Conservation (phyloP, 2,888 invertebrate species). For the Zonitis immaculata region DNA sequence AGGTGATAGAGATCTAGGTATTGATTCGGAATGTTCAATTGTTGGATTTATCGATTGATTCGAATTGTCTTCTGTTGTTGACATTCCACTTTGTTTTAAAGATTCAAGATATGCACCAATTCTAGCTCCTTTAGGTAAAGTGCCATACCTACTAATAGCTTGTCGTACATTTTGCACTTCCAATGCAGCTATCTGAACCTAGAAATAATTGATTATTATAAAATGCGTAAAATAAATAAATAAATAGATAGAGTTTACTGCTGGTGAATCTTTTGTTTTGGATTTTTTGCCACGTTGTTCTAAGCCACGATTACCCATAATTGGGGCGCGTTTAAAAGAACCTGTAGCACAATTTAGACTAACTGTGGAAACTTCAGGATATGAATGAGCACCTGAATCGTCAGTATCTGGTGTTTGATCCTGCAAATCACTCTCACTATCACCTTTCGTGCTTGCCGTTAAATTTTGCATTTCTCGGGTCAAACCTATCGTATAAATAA, state of each 20-base stretch:
- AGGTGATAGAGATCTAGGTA: slow-evolving; percentile 59
- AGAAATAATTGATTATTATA: slow-evolving; percentile 34
- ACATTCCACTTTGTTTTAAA: slow-evolving; percentile 71
- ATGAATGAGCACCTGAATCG: slow-evolving; percentile 58
- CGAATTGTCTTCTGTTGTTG: slow-evolving; percentile 44
- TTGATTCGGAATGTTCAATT: slow-evolving; percentile 43
- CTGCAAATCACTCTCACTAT: slow-evolving; percentile 66
- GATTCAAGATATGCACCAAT: slow-evolving; percentile 97
- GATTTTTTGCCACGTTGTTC: slow-evolving; percentile 62
- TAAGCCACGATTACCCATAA: slow-evolving; percentile 58
- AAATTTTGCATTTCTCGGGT: slow-evolving; percentile 50
- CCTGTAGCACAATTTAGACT: slow-evolving; percentile 48
- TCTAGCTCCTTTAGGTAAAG: slow-evolving; percentile 92
- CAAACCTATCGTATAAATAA: slow-evolving; percentile 42
- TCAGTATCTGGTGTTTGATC: slow-evolving; percentile 72
- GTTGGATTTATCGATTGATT: slow-evolving; percentile 32
- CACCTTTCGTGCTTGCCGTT: slow-evolving; percentile 51
- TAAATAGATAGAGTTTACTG: slow-evolving; percentile 34
- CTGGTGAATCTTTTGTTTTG: slow-evolving; percentile 41
- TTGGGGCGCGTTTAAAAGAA: slow-evolving; percentile 57
- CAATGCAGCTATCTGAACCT: slow-evolving; percentile 82
- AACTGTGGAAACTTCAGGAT: slow-evolving; percentile 49
- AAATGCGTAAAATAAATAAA: neutral
- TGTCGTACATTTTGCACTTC: slow-evolving; percentile 95
- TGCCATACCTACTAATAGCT: slow-evolving; percentile 93